Evolutionary conservation across 1,140 invertebrate genomes (phyloP), one percentile per base, ranked within the genome.

Genomic region (Augochlora pura): DNA sequence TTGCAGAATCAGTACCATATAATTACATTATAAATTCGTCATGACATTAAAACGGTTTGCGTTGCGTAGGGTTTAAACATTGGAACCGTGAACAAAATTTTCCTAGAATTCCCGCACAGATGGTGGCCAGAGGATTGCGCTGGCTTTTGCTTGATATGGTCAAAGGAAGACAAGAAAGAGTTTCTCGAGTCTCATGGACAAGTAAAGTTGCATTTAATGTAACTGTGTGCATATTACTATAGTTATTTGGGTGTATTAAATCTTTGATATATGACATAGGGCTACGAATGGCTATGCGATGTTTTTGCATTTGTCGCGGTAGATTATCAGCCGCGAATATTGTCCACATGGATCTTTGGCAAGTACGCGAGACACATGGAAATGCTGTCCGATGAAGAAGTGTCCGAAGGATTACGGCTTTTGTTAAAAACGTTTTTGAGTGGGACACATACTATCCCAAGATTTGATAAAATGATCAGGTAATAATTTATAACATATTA

Each of bases 21-120:
- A 25, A 38, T 64, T 18, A 65, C 38, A 14, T 38, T 77, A 9
- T 63, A 10, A 3, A 49, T 46, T 73, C 27, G 49, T 52, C 76
- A 60, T 32, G 59, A 69, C 64, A 39, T 76, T 54, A 27, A 78
- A 63, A 67, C 75, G 27, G 18, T 12, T 82, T n/a, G 21, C 64
- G 46, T 23, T 18, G 32, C 66, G 32, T 74, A 94, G 92, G 90
- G 91, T 84, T 86, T 95, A 38, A 94, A 91, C 21, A 94, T 95
- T 89, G 95, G 95, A 52, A 94, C 93, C 46, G 94, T 95, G 2
- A 93, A 95, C 84, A 96, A 96, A 90, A 95, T 98, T 68, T 97
- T 96, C 83, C 86, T 97, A 25, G 94, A 96, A 88, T 97, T 96
- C 83, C 87, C 94, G 2, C 88, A 93, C 60, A 92, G 92, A 38